Conservation (phyloP, 2,113 vertebrate genomes). For the Cinclus cinclus region DNA sequence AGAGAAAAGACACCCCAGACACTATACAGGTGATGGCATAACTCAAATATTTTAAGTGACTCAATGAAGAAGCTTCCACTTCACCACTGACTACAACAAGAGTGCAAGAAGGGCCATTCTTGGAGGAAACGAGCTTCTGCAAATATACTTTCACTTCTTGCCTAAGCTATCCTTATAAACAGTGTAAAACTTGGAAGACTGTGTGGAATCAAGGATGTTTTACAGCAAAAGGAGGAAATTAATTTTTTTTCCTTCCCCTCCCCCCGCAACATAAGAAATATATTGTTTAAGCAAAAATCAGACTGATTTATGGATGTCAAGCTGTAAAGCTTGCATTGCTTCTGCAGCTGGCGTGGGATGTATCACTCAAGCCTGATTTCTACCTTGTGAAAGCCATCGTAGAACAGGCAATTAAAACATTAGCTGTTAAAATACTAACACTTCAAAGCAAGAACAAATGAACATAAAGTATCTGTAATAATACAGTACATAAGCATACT, state of each 20-base stretch:
- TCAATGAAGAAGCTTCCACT: not conserved
- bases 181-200: not conserved
- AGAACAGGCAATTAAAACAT: not conserved
- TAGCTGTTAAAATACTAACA: not conserved
- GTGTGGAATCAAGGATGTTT: not conserved
- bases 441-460: not conserved
- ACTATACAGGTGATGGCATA: not conserved
- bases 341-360: not conserved
- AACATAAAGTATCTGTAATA: not conserved
- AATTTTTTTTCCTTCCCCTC: accelerated
- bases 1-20: not conserved
- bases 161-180: not conserved
- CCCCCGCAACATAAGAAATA: not conserved
- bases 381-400: not conserved
- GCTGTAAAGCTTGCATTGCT: not conserved
- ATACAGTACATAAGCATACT: accelerated
- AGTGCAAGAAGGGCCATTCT: not conserved
- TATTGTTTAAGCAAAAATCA: not conserved
- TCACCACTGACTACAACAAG: not conserved
- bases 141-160: not conserved
- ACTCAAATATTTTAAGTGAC: not conserved
- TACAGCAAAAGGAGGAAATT: not conserved
- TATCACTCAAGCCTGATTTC: not conserved
- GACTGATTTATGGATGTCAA: not conserved
- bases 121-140: not conserved